Evolutionary conservation across 2,113 vertebrate genomes (phyloP).

Genomic region (Gila orcuttii): DNA sequence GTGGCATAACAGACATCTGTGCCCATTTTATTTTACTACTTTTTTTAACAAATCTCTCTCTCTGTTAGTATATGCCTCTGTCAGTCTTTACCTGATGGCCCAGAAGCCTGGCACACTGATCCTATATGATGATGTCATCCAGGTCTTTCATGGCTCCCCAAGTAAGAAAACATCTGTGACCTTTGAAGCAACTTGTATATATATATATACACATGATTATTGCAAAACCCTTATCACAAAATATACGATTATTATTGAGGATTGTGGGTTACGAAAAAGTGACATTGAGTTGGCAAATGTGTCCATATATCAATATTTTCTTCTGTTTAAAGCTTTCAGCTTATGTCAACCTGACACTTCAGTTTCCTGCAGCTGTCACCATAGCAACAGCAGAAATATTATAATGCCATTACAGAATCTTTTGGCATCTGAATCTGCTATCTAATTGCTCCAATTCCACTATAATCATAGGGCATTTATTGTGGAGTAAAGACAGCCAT

Average conservation of each 20-base stretch:
- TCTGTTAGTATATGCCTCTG: constrained; percentile 86
- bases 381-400: constrained; percentile 53
- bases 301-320: background rate
- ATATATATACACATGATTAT: background rate
- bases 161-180: constrained; percentile 73
- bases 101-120: constrained; percentile 93
- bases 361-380: constrained; percentile 58
- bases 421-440: constrained; percentile 11
- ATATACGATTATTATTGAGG: background rate
- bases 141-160: constrained; percentile 91
- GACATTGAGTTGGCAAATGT: background rate
- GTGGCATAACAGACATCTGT: background rate
- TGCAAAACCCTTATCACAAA: background rate
- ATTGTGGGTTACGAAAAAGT: background rate
- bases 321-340: constrained; percentile 23
- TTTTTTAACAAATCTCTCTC: constrained; percentile 5
- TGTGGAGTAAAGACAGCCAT: background rate
- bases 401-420: background rate
- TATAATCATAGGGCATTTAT: constrained; percentile 2
- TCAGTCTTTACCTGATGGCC: constrained; percentile 90
- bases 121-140: constrained; percentile 93
- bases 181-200: background rate
- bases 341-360: constrained; percentile 47
- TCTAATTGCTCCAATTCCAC: constrained; percentile 20
- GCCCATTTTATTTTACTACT: background rate